These are phyloP conservation scores for Tipula lateralis DNA, from an alignment of 2,888 invertebrate genomes.

Conservation along the genomic window DNA sequence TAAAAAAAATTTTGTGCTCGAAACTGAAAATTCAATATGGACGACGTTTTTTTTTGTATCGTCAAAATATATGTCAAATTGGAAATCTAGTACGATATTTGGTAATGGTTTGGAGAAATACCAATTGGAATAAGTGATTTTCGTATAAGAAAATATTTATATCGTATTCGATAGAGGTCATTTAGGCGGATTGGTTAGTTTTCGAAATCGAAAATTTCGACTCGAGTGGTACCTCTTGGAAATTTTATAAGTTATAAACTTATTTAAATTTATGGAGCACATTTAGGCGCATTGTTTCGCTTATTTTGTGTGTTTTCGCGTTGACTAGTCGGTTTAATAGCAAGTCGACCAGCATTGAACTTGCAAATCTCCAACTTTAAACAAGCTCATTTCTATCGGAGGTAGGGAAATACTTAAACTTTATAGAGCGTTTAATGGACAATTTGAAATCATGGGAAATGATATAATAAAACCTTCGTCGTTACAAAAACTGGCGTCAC, in stretches of 20 bases:
- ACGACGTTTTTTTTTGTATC: constrained; percentile 14
- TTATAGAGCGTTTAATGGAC: no score
- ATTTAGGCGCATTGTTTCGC: no score
- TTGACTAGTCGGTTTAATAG: no score
- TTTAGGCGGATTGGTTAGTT: neutral
- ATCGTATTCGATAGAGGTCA: neutral
- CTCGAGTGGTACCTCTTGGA: neutral
- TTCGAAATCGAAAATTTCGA: neutral
- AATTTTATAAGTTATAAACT: neutral
- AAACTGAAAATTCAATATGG: constrained; percentile 29
- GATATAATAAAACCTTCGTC: no score
- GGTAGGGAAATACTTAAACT: no score
- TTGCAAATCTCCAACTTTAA: no score
- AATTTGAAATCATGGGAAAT: no score
- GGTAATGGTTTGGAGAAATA: neutral
- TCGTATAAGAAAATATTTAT: neutral
- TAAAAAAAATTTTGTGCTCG: constrained; percentile 24
- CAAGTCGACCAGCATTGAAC: no score
- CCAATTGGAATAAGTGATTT: neutral
- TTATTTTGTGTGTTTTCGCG: no score
- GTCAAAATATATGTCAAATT: neutral
- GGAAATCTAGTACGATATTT: neutral
- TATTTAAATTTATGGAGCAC: neutral
- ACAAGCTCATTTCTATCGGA: no score
- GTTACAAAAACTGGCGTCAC: no score